Evolutionary conservation across 2,888 invertebrate species (phyloP).

Genomic region (Hemithea aestivaria): DNA sequence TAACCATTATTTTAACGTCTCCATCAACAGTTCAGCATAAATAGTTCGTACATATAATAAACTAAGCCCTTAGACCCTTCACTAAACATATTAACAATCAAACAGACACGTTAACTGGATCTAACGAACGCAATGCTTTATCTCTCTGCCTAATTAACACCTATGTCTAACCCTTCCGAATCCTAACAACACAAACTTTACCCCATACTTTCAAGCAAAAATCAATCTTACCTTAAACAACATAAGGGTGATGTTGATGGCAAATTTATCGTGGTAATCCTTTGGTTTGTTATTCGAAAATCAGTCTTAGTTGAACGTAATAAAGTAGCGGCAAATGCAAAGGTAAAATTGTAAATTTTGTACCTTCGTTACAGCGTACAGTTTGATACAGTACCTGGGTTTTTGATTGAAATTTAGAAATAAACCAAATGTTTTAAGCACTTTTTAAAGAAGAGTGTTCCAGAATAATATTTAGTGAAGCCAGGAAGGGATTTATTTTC

Average conservation of each 20-base stretch:
- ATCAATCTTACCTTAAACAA: not conserved
- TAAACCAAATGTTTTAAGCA: too few relatives aligned
- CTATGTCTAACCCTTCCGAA: slow-evolving; percentile 31
- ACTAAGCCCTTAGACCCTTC: slow-evolving; percentile 8
- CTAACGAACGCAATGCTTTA: slow-evolving; percentile 38
- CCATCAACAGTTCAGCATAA: too few relatives aligned
- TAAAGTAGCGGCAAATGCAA: slow-evolving; percentile 13
- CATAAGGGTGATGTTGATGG: not conserved
- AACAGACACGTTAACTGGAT: slow-evolving; percentile 27
- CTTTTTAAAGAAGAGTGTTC: too few relatives aligned
- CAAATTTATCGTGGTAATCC: not conserved
- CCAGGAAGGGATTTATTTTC: too few relatives aligned
- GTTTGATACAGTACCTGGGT: too few relatives aligned
- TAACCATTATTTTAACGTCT: too few relatives aligned
- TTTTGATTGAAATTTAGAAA: not conserved
- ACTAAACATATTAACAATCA: slow-evolving; percentile 19
- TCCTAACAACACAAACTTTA: slow-evolving; percentile 8
- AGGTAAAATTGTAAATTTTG: slow-evolving; percentile 9
- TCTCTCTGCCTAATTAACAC: slow-evolving; percentile 41
- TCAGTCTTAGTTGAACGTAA: slow-evolving; percentile 2
- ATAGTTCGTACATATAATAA: not conserved
- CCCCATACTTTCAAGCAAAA: not conserved
- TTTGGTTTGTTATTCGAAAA: slow-evolving; percentile 10
- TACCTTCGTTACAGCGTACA: too few relatives aligned
- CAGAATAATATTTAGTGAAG: too few relatives aligned